Percentiles rank a stretch among this genome's conserved stretches.
These are phyloP conservation scores for Amblyopsis hoosieri DNA, from an alignment of 2,797 vertebrate genomes.

Conservation along the genomic window DNA sequence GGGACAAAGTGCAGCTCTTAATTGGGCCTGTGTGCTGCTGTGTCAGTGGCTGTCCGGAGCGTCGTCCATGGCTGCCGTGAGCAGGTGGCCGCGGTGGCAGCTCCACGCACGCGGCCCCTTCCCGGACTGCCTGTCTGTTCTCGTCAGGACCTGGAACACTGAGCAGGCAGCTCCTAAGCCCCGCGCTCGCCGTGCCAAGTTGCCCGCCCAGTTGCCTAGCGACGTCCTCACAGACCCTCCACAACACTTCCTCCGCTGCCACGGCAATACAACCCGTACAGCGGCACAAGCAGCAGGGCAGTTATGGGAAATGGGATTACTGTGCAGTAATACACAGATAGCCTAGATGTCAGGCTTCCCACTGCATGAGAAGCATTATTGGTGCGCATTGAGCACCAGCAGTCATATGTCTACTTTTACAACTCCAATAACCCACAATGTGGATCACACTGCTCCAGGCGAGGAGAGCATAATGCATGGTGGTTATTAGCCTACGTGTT, in stretches of 20 bases:
- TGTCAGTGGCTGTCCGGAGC: conserved; percentile 80
- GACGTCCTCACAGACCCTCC: conserved; percentile 63
- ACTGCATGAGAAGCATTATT: conserved; percentile 11
- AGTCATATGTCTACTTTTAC: conserved; percentile 9
- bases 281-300: conserved; percentile 37
- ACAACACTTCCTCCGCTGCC: conserved; percentile 68
- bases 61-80: conserved; percentile 80
- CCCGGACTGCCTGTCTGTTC: conserved; percentile 80
- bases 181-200: conserved; percentile 74
- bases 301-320: conserved; percentile 33
- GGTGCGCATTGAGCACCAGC: not conserved
- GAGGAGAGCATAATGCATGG: conserved; percentile 10
- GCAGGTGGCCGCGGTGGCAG: conserved; percentile 85
- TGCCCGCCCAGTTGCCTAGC: conserved; percentile 69
- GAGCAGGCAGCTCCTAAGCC: conserved; percentile 81
- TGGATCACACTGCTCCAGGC: not conserved
- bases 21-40: conserved; percentile 84
- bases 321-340: conserved; percentile 6
- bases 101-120: conserved; percentile 71
- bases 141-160: conserved; percentile 82
- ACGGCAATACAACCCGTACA: conserved; percentile 47
- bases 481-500: conserved; percentile 1
- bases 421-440: conserved; percentile 7
- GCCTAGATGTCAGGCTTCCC: not conserved
- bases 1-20: conserved; percentile 79